These are phyloP conservation scores for Tupaia chinensis DNA, from an alignment of 2,113 vertebrate genomes.

Conservation along the genomic window DNA sequence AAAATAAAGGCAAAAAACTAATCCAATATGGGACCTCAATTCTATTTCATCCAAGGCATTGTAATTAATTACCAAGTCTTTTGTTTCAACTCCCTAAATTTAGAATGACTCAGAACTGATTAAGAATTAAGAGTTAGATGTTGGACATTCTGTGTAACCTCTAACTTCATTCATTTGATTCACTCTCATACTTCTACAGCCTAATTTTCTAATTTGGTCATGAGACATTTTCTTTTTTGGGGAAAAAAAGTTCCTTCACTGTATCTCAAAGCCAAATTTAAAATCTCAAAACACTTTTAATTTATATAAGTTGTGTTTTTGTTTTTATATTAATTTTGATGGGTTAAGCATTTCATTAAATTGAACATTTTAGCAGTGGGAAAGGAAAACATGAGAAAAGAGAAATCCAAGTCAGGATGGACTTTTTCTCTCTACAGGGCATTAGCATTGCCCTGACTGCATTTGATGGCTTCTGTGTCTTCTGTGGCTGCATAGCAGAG, in stretches of 20 bases:
- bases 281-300: slow-evolving; percentile 22
- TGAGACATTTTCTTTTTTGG: not conserved
- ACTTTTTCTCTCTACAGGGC: slow-evolving; percentile 65
- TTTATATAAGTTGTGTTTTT: slow-evolving; percentile 67
- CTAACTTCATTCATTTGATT: not conserved
- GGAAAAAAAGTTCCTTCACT: slow-evolving; percentile 33
- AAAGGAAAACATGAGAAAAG: slow-evolving; percentile 62
- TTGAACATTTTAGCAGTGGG: slow-evolving; percentile 59
- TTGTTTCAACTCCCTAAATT: slow-evolving; percentile 48
- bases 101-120: slow-evolving; percentile 25
- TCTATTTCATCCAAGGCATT: slow-evolving; percentile 25
- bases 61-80: slow-evolving; percentile 41
- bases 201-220: not conserved
- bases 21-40: slow-evolving; percentile 63
- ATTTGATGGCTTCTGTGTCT: slow-evolving; percentile 64
- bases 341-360: slow-evolving; percentile 65
- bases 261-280: slow-evolving; percentile 63
- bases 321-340: slow-evolving; percentile 69
- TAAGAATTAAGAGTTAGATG: not conserved
- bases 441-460: slow-evolving; percentile 39
- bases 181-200: not conserved
- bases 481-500: slow-evolving; percentile 37
- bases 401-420: slow-evolving; percentile 6
- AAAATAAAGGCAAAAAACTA: slow-evolving; percentile 75
- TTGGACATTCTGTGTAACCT: not conserved